These are phyloP conservation scores for Colinus virginianus DNA, from an alignment of 2,113 vertebrate genomes.

Conservation along the genomic window DNA sequence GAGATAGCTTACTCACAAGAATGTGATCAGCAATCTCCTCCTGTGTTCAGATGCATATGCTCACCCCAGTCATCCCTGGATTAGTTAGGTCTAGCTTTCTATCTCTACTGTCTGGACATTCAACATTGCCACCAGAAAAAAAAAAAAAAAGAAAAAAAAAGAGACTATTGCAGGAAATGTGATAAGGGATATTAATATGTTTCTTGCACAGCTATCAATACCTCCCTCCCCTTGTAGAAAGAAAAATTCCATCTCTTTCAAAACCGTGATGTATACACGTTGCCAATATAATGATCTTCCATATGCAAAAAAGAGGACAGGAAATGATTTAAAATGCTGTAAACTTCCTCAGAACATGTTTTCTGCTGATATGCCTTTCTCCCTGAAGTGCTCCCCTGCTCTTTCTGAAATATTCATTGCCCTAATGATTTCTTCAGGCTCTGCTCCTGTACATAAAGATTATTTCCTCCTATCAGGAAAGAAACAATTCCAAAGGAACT, in stretches of 20 bases:
- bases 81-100: not conserved
- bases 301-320: conserved; percentile 36
- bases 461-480: conserved; percentile 52
- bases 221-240: not conserved
- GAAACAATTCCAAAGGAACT: conserved; percentile 38
- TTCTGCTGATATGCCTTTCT: conserved; percentile 66
- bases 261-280: conserved; percentile 18
- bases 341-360: conserved; percentile 62
- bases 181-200: not conserved
- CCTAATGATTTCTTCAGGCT: conserved; percentile 72
- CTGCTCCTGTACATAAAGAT: conserved; percentile 68
- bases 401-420: conserved; percentile 73
- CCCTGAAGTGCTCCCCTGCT: conserved; percentile 55
- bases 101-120: not conserved
- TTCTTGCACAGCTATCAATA: not conserved
- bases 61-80: not conserved
- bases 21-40: not conserved
- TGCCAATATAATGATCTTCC: conserved; percentile 46
- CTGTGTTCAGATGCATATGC: not conserved
- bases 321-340: conserved; percentile 71
- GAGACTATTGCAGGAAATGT: not conserved
- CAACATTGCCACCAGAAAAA: not conserved
- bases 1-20: not conserved
- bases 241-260: conserved; percentile 34
- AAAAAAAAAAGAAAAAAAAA: not conserved